These are phyloP conservation scores for Brachypodius melanocephalos DNA, from an alignment of 2,113 vertebrate genomes.

Conservation along the genomic window DNA sequence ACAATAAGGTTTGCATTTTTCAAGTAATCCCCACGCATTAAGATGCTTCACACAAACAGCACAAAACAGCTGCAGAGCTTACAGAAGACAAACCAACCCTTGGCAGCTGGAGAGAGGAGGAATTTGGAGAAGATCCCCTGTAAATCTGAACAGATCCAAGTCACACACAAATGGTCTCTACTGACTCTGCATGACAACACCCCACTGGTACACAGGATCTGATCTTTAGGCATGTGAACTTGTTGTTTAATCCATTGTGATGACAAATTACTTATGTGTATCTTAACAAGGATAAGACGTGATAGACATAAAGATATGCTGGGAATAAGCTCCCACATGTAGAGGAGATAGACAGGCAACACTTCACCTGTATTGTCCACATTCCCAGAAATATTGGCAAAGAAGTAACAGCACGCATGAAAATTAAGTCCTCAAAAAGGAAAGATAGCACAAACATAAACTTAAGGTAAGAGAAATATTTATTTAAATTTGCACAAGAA, in stretches of 20 bases:
- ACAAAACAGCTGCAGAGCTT: not conserved
- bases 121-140: not conserved
- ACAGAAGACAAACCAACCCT: not conserved
- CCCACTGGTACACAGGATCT: rapidly evolving
- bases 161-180: not conserved
- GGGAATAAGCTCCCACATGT: not conserved
- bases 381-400: not conserved
- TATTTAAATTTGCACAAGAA: slow-evolving; percentile 98
- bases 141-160: not conserved
- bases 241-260: not conserved
- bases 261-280: not conserved
- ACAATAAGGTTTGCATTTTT: not conserved
- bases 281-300: not conserved
- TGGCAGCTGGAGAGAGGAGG: not conserved
- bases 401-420: not conserved
- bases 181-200: not conserved
- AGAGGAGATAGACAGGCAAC: not conserved
- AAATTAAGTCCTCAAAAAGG: not conserved
- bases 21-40: not conserved
- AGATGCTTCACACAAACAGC: not conserved
- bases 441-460: not conserved
- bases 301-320: not conserved
- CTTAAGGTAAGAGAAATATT: slow-evolving; percentile 91
- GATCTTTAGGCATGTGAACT: not conserved
- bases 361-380: not conserved